Conservation (phyloP, 2,797 vertebrate species). For the Brachymystax lenok region DNA sequence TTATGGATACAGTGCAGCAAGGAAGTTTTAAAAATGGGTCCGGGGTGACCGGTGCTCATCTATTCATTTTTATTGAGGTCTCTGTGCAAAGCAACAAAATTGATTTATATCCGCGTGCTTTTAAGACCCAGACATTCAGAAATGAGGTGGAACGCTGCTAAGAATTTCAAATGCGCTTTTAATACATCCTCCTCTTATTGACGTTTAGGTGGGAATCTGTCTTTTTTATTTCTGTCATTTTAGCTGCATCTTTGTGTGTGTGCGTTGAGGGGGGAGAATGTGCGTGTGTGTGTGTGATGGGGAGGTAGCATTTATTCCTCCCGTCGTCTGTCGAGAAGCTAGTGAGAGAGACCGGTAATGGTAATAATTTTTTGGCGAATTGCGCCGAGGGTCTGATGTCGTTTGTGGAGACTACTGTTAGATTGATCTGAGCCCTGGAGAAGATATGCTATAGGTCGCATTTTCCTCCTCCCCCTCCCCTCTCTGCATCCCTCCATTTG, state of each 20-base stretch:
- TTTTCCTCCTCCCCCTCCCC: conserved; percentile 47
- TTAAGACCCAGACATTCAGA: conserved; percentile 79
- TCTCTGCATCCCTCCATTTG: conserved; percentile 62
- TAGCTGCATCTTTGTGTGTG: conserved; percentile 49
- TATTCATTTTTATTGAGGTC: conserved; percentile 80
- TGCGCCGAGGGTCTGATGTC: conserved; percentile 75
- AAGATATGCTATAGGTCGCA: conserved; percentile 77
- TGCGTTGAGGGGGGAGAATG: too few relatives aligned
- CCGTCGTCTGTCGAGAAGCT: conserved; percentile 68
- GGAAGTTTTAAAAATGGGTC: conserved; percentile 72
- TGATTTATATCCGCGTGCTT: conserved; percentile 80
- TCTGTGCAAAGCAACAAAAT: conserved; percentile 68
- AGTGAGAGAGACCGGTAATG: conserved; percentile 69
- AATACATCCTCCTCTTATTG: conserved; percentile 82
- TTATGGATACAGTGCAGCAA: conserved; percentile 70
- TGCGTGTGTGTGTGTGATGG: too few relatives aligned
- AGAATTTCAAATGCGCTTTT: conserved; percentile 84
- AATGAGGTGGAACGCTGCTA: conserved; percentile 77
- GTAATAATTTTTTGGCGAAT: conserved; percentile 64
- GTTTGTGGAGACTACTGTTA: conserved; percentile 74
- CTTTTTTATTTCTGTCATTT: conserved; percentile 81
- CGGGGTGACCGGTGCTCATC: conserved; percentile 76
- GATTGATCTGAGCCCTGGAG: conserved; percentile 75
- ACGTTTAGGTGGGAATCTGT: conserved; percentile 80
- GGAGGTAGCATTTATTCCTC: conserved; percentile 69